Percentiles rank a stretch among this genome's conserved stretches.
phyloP scores from a whole-genome alignment of 2,797 vertebrate genomes.

The Pseudopleuronectes americanus region DNA sequence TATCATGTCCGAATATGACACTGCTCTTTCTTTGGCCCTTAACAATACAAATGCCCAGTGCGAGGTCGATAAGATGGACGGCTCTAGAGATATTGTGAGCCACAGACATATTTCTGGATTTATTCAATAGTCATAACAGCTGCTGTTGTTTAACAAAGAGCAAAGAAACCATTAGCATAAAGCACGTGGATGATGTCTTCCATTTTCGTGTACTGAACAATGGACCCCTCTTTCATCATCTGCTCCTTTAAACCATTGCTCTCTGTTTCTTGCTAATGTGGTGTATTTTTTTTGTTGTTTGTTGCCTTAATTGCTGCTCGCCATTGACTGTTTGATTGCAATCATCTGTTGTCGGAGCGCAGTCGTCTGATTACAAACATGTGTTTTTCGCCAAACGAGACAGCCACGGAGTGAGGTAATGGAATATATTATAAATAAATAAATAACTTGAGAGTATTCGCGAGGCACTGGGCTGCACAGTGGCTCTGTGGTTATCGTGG shows the following conservation, averaged over 20 bases:
- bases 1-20: no score
- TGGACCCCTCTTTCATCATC: conserved; percentile 20
- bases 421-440: conserved; percentile 54
- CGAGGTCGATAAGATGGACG: no score
- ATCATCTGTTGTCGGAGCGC: conserved; percentile 68
- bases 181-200: conserved; percentile 1
- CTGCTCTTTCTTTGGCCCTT: no score
- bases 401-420: conserved; percentile 72
- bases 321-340: conserved; percentile 68
- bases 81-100: no score
- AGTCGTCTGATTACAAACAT: conserved; percentile 73
- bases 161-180: no score
- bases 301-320: conserved; percentile 52
- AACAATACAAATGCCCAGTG: no score
- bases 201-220: conserved; percentile 25
- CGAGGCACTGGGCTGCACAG: conserved; percentile 30
- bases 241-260: conserved; percentile 40
- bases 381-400: conserved; percentile 59
- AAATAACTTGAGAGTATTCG: conserved; percentile 37
- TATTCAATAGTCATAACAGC: no score
- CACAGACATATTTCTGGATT: no score
- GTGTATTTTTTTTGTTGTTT: background rate
- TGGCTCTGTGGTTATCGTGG: conserved; percentile 22
- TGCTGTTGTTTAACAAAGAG: no score
- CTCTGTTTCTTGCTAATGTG: conserved; percentile 48